These are phyloP conservation scores for Chromis chromis DNA, from an alignment of 2,797 vertebrate species.

Conservation along the genomic window DNA sequence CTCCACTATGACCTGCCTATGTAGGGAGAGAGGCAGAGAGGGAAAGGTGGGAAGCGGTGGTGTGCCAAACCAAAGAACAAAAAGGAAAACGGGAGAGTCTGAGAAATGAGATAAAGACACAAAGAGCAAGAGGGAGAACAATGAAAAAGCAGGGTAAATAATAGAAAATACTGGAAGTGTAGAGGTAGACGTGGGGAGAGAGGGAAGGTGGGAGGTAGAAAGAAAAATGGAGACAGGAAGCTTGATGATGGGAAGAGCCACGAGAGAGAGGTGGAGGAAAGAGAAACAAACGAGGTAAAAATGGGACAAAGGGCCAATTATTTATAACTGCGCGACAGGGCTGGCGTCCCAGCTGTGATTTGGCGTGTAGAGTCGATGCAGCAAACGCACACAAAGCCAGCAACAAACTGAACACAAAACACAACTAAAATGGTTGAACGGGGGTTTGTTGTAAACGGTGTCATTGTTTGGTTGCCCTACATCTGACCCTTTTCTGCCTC, in stretches of 20 bases:
- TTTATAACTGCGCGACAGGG: slow-evolving; percentile 74
- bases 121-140: slow-evolving; percentile 5
- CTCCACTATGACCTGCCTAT: slow-evolving; percentile 62
- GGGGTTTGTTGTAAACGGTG: slow-evolving; percentile 6
- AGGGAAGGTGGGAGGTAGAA: slow-evolving; percentile 5
- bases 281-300: slow-evolving; percentile 70
- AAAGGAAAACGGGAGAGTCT: neutral
- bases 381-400: slow-evolving; percentile 38
- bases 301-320: slow-evolving; percentile 80
- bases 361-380: slow-evolving; percentile 44
- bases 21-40: slow-evolving; percentile 14
- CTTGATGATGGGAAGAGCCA: slow-evolving; percentile 50
- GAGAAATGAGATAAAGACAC: slow-evolving; percentile 24
- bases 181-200: slow-evolving; percentile 8
- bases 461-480: neutral
- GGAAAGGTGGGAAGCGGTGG: slow-evolving; percentile 5
- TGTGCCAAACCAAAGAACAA: slow-evolving; percentile 23
- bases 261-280: slow-evolving; percentile 44
- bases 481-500: slow-evolving; percentile 24
- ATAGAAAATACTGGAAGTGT: slow-evolving; percentile 17
- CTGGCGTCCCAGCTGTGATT: slow-evolving; percentile 55
- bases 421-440: neutral
- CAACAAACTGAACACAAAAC: slow-evolving; percentile 37
- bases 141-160: slow-evolving; percentile 21
- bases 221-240: slow-evolving; percentile 37